A percentile compares a stretch with the other conserved stretches of the same genome.
phyloP scores from a whole-genome alignment of 2,888 invertebrate genomes.

The Caradrina clavipalpis region DNA sequence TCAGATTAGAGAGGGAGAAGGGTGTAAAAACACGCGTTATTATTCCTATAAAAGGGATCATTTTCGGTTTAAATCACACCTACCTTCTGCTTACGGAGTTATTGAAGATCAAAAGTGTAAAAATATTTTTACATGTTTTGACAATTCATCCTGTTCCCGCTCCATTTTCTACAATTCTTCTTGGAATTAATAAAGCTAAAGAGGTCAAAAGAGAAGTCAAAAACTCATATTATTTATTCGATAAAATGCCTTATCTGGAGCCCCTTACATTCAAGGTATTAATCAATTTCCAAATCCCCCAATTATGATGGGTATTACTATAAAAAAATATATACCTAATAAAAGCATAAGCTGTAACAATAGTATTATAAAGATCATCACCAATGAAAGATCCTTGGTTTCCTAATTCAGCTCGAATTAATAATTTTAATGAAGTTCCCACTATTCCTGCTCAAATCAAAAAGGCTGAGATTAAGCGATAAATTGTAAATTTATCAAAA shows the following conservation, averaged over 20 bases:
- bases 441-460: slow-evolving; percentile 93
- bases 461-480: slow-evolving; percentile 92
- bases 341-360: slow-evolving; percentile 95
- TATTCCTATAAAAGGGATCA: too few species aligned
- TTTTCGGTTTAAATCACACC: too few species aligned
- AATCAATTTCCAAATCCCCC: slow-evolving; percentile 96
- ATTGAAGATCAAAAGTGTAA: too few species aligned
- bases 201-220: slow-evolving; percentile 94
- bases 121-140: too few species aligned
- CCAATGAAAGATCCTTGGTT: slow-evolving; percentile 93
- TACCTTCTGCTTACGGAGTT: too few species aligned
- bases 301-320: slow-evolving; percentile 94
- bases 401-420: slow-evolving; percentile 94
- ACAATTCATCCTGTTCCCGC: slow-evolving; percentile 95
- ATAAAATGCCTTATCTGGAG: slow-evolving; percentile 95
- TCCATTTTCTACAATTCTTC: slow-evolving; percentile 93
- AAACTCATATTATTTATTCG: slow-evolving; percentile 97
- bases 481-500: slow-evolving; percentile 93
- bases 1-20: too few species aligned
- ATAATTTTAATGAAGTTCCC: slow-evolving; percentile 93
- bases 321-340: slow-evolving; percentile 96
- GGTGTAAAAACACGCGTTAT: too few species aligned
- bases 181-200: slow-evolving; percentile 92
- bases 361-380: slow-evolving; percentile 94
- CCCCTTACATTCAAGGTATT: slow-evolving; percentile 94